Base-by-base conservation (phyloP, 37 sponge, comb jelly and placozoan genomes). In the Beroe forskalii region DNA sequence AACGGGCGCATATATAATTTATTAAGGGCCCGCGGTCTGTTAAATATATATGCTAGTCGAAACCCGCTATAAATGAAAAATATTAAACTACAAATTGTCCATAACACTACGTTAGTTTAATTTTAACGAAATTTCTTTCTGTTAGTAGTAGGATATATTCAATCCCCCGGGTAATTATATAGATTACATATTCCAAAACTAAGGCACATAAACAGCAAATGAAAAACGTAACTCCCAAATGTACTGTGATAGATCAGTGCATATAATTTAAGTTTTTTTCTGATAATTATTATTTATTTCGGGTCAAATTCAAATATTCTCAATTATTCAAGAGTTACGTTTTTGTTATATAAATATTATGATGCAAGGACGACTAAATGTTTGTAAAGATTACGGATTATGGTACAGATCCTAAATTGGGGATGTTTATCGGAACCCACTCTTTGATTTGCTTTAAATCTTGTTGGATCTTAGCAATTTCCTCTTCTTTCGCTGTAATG, bases 381-480 rank as follows among this genome's bases (percentile, higher is more conserved):
- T 48, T 12, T 17, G 12, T 17, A 48, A 17, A 12, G 12, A 6
- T 48, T 48, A 48, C 12, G 55, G 6, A n/a, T n/a, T n/a, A n/a
- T n/a, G n/a, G n/a, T n/a, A n/a, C n/a, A n/a, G n/a, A n/a, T n/a
- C n/a, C n/a, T n/a, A n/a, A n/a, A n/a, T n/a, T n/a, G n/a, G n/a
- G n/a, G n/a, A n/a, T n/a, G n/a, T n/a, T n/a, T n/a, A n/a, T n/a
- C n/a, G n/a, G n/a, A 32, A 69, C 72, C 9, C 32, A 69, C 72
- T 69, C 72, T 32, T 69, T 69, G 72, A 69, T 69, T 36, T 36
- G 1, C 72, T 69, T 69, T 4, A 69, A 33, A 17, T 69, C 72
- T 6, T 69, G 72, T 33, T 69, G 72, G 33, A 69, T 32, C 27
- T 24, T 41, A 43, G 27, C 55, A 25, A 80, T 80, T 12, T 80